Conservation (phyloP, 2,797 vertebrate species). For the Aselliscus stoliczkanus region DNA sequence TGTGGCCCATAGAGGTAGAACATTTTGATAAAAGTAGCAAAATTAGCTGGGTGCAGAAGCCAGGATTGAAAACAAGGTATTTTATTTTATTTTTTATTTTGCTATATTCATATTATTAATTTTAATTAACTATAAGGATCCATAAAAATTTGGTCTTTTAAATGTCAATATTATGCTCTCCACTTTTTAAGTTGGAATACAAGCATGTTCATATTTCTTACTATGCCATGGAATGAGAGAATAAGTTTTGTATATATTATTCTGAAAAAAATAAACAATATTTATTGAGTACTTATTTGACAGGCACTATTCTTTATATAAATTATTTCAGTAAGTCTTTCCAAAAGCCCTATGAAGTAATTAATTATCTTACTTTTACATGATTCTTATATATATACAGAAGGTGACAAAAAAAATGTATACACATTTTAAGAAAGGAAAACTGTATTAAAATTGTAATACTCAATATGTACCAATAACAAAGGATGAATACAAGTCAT, state of each 20-base stretch:
- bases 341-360: not conserved
- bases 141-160: not conserved
- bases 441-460: no score
- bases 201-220: not conserved
- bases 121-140: no score
- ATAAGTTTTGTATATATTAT: not conserved
- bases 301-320: not conserved
- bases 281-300: not conserved
- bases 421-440: no score
- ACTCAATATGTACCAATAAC: no score
- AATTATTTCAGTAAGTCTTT: conserved; percentile 8
- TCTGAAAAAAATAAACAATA: not conserved
- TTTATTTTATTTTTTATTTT: not conserved
- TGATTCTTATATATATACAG: not conserved
- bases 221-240: not conserved
- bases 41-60: not conserved
- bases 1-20: not conserved
- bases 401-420: no score
- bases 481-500: no score
- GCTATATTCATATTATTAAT: no score
- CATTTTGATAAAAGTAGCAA: not conserved
- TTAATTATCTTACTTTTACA: not conserved
- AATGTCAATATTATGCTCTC: not conserved
- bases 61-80: not conserved
- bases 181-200: not conserved